Evolutionary conservation across 2,113 vertebrate genomes (phyloP).

Genomic region (Synchiropus splendidus): DNA sequence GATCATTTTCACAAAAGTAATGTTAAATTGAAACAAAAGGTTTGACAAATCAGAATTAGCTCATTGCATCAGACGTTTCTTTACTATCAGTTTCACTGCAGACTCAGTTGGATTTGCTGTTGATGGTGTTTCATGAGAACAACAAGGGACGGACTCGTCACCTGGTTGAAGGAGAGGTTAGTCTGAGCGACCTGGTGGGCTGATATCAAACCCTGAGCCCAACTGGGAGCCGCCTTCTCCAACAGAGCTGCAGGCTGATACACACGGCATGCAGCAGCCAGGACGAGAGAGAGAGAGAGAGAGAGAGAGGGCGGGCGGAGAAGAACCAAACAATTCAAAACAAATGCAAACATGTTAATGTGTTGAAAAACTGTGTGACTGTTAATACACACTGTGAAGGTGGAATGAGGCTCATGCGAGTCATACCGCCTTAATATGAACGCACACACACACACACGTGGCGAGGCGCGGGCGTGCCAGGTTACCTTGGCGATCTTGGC

Average conservation of each 20-base stretch:
- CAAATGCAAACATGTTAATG: conserved; percentile 27
- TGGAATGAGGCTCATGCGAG: conserved; percentile 2
- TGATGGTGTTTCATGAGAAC: too few relatives aligned
- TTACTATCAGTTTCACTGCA: too few relatives aligned
- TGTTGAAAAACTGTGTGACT: not conserved
- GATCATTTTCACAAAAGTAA: too few relatives aligned
- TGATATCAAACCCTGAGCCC: conserved; percentile 98
- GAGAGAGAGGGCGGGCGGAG: not conserved
- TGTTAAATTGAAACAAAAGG: too few relatives aligned
- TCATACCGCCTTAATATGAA: not conserved
- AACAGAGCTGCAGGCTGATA: conserved; percentile 88
- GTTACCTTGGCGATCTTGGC: conserved; percentile 93
- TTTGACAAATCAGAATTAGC: too few relatives aligned
- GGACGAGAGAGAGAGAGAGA: not conserved
- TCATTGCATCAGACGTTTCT: too few relatives aligned
- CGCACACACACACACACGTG: conserved; percentile 5
- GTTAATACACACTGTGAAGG: conserved; percentile 4
- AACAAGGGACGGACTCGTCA: conserved; percentile 59
- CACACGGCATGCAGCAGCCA: conserved; percentile 44
- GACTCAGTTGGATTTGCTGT: too few relatives aligned
- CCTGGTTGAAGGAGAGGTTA: conserved; percentile 98
- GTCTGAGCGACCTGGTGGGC: conserved; percentile 97
- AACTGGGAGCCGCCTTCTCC: conserved; percentile 95
- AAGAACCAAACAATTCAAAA: conserved; percentile 22
- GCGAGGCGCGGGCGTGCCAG: conserved; percentile 1